Conservation (phyloP, 2,888 invertebrate species). For the Ectropis crepuscularia region DNA sequence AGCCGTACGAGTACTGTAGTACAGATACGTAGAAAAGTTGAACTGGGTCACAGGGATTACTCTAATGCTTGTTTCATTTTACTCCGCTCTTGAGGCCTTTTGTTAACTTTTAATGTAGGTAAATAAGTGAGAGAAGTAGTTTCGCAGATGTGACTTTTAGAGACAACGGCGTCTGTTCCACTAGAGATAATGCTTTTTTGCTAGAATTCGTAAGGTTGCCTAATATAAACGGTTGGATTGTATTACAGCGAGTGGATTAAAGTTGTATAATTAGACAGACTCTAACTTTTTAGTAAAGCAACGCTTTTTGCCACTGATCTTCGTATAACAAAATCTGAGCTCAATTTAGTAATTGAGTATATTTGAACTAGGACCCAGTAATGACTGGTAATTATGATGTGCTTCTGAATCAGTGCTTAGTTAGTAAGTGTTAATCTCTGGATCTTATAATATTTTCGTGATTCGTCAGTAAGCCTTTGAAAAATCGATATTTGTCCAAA, state of each 20-base stretch:
- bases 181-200: slow-evolving; percentile 8
- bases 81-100: slow-evolving; percentile 39
- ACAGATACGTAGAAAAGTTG: slow-evolving; percentile 43
- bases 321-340: too few species aligned
- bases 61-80: slow-evolving; percentile 49
- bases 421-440: too few species aligned
- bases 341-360: too few species aligned
- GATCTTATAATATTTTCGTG: too few species aligned
- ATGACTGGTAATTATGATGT: too few species aligned
- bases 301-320: too few species aligned
- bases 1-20: slow-evolving; percentile 26
- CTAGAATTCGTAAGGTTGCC: slow-evolving; percentile 2
- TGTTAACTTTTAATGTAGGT: slow-evolving; percentile 43
- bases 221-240: background rate
- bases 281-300: too few species aligned
- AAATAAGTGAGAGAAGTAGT: slow-evolving; percentile 37
- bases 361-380: too few species aligned
- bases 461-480: too few species aligned
- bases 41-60: slow-evolving; percentile 48
- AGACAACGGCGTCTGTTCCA: slow-evolving; percentile 7
- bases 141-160: slow-evolving; percentile 24
- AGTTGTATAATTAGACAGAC: too few species aligned
- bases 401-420: too few species aligned
- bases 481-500: too few species aligned
- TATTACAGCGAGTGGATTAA: background rate